Evolutionary conservation across 2,113 vertebrate genomes (phyloP).

Genomic region (Nettapus auritus): DNA sequence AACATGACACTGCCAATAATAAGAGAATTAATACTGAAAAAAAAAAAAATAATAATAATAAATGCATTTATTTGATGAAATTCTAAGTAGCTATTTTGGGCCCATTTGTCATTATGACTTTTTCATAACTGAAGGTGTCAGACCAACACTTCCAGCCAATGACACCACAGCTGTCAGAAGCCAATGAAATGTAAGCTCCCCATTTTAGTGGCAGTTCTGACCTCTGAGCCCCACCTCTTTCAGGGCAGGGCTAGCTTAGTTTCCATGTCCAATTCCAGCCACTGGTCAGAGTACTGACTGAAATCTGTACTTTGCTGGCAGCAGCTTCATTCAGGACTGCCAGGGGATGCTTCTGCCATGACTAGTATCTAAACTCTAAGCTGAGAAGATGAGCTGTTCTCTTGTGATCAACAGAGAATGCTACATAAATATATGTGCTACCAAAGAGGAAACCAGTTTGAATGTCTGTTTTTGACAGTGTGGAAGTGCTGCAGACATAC

Average conservation of each 20-base stretch:
- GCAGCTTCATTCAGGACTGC: background rate
- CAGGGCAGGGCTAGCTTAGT: background rate
- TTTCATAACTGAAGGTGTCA: background rate
- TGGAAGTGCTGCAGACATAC: background rate
- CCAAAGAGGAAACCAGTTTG: background rate
- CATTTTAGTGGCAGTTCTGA: background rate
- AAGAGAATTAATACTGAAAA: background rate
- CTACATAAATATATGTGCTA: background rate
- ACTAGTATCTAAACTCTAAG: slow-evolving; percentile 7
- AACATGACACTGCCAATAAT: background rate
- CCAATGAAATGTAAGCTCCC: background rate
- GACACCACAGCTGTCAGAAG: background rate
- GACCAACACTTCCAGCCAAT: background rate
- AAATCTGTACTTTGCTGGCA: slow-evolving; percentile 16
- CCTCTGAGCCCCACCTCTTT: background rate
- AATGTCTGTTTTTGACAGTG: background rate
- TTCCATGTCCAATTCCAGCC: background rate
- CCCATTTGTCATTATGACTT: background rate
- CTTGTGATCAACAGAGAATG: background rate
- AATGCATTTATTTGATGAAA: background rate
- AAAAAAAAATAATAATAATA: no score
- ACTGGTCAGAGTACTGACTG: background rate
- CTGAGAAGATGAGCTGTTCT: slow-evolving; percentile 16
- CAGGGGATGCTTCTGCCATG: slow-evolving; percentile 28
- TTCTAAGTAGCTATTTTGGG: background rate